Conservation (phyloP, 1,140 invertebrate species). For the Zaprionus ghesquierei region DNA sequence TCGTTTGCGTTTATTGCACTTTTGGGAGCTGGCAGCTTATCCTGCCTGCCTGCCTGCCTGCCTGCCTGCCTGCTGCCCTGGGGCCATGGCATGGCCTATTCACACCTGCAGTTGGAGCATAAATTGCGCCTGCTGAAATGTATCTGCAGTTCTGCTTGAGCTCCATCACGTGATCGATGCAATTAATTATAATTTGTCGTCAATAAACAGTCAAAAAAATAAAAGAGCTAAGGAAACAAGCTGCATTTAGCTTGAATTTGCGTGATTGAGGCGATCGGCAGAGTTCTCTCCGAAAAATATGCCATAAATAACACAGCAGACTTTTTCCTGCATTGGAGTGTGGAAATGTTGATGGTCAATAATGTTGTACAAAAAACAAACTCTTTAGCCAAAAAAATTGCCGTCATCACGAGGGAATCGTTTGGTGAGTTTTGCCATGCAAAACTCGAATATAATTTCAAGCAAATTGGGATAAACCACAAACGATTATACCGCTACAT, state of each 20-base stretch:
- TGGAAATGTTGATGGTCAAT: slow-evolving; percentile 65
- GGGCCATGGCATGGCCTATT: slow-evolving; percentile 57
- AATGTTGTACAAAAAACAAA: slow-evolving; percentile 53
- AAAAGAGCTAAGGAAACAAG: not conserved
- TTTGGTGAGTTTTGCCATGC: not conserved
- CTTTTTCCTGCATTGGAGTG: slow-evolving; percentile 39
- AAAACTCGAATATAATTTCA: not conserved
- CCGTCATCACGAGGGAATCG: slow-evolving; percentile 10
- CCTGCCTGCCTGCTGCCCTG: slow-evolving; percentile 24
- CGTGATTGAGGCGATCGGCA: slow-evolving; percentile 7
- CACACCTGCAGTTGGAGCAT: slow-evolving; percentile 69
- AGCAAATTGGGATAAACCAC: not conserved
- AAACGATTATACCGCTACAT: slow-evolving; percentile 2
- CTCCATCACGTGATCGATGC: slow-evolving; percentile 77
- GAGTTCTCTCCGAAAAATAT: slow-evolving; percentile 22
- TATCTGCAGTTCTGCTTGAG: slow-evolving; percentile 70
- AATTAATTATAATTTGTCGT: slow-evolving; percentile 82
- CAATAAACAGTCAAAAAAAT: slow-evolving; percentile 57
- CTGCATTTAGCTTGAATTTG: slow-evolving; percentile 34
- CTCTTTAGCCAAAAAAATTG: slow-evolving; percentile 22
- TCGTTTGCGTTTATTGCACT: slow-evolving; percentile 41
- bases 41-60: slow-evolving; percentile 13
- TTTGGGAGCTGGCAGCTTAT: slow-evolving; percentile 11
- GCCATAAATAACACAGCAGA: not conserved
- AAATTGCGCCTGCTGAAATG: slow-evolving; percentile 77